phyloP scores from a whole-genome alignment of 2,888 invertebrate species.

The Xanthia togata region DNA sequence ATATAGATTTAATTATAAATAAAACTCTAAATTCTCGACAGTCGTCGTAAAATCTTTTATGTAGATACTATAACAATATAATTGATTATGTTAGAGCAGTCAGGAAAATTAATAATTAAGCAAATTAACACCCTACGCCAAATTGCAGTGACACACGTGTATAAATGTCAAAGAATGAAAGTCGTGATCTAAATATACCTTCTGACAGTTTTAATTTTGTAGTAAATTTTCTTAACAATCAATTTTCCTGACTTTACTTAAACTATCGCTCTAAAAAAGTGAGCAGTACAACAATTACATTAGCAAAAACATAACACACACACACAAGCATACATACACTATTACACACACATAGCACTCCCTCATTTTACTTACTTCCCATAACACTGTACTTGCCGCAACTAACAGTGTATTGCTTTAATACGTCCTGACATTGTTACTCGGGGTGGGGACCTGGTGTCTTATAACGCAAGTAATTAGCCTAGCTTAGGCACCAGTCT shows the following conservation, averaged over 20 bases:
- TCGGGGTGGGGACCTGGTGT: no score
- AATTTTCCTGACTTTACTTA: neutral
- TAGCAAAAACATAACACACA: neutral
- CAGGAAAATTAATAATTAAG: no score
- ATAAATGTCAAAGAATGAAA: neutral
- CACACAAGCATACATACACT: no score
- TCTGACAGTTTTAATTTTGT: neutral
- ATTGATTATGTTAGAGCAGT: neutral
- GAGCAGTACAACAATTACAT: neutral
- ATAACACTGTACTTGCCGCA: no score
- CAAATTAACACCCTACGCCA: neutral
- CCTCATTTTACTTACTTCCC: no score
- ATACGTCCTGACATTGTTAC: no score
- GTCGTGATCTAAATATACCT: neutral
- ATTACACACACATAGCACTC: no score
- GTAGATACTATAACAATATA: neutral
- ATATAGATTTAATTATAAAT: neutral
- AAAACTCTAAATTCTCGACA: neutral
- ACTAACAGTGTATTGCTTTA: no score
- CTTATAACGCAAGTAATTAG: no score
- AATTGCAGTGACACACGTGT: neutral
- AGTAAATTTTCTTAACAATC: neutral
- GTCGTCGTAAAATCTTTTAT: neutral
- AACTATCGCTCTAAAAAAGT: neutral
- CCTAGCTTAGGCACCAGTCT: no score